Evolutionary conservation across 2,888 invertebrate species (phyloP).

Genomic region (Zygogramma bicolorata): DNA sequence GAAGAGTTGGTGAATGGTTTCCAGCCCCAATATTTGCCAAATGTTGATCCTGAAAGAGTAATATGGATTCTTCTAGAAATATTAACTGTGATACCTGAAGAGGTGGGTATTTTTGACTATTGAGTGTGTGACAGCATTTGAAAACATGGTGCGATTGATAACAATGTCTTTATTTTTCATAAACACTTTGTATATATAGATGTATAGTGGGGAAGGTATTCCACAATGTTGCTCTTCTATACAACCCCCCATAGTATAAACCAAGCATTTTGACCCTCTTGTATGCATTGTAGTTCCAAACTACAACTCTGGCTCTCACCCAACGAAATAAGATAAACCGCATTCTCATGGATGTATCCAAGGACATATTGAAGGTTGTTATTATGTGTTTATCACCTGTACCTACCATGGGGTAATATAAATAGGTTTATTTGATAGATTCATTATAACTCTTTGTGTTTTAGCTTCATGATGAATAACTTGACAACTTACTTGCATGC

Average conservation of each 20-base stretch:
- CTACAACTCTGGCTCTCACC: slow-evolving; percentile 63
- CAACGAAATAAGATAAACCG: slow-evolving; percentile 59
- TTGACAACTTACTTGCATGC: slow-evolving; percentile 70
- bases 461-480: slow-evolving; percentile 64
- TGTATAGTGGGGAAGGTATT: too few species aligned
- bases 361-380: slow-evolving; percentile 65
- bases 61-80: slow-evolving; percentile 83
- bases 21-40: slow-evolving; percentile 70
- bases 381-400: slow-evolving; percentile 65
- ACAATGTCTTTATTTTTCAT: too few species aligned
- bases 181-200: too few species aligned
- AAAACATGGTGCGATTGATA: too few species aligned
- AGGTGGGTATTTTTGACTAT: slow-evolving; percentile 74
- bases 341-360: slow-evolving; percentile 66
- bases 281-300: slow-evolving; percentile 64
- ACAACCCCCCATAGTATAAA: not conserved
- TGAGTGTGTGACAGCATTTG: too few species aligned
- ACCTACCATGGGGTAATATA: slow-evolving; percentile 58
- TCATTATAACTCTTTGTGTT: slow-evolving; percentile 27
- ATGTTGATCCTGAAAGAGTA: slow-evolving; percentile 72
- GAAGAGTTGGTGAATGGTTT: slow-evolving; percentile 76
- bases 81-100: slow-evolving; percentile 88
- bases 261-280: not conserved
- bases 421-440: not conserved
- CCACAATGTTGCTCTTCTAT: too few species aligned